phyloP scores from a whole-genome alignment of 2,797 vertebrate species.

The Sebastes flavidus region DNA sequence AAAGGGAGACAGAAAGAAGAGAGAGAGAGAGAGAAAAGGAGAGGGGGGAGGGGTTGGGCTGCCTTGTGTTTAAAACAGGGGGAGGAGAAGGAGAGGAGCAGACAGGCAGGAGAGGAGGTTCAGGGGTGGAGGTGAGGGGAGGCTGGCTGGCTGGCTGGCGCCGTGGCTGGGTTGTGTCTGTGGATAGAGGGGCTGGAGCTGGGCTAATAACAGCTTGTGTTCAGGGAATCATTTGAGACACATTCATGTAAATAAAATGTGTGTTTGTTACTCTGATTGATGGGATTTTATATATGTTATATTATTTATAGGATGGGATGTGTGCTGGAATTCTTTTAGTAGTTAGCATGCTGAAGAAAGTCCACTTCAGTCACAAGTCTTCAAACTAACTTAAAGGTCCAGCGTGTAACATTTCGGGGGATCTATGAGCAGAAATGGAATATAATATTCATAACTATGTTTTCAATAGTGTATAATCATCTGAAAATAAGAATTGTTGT shows the following conservation, averaged over 20 bases:
- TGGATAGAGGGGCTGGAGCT: conserved; percentile 20
- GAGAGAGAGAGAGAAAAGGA: conserved; percentile 26
- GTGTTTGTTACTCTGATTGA: neutral
- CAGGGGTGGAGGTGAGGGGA: conserved; percentile 66
- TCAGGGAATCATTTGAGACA: conserved; percentile 17
- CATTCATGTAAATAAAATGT: conserved; percentile 14
- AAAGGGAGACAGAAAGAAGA: conserved; percentile 59
- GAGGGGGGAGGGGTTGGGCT: conserved; percentile 55
- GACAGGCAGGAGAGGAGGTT: conserved; percentile 61
- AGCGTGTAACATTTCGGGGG: fast-evolving
- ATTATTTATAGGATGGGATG: neutral
- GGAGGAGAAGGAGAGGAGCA: conserved; percentile 51
- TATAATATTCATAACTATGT: too few species aligned
- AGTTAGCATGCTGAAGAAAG: neutral
- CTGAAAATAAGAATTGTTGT: fast-evolving
- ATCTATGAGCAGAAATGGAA: too few species aligned
- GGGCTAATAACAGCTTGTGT: conserved; percentile 39
- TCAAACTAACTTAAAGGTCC: neutral
- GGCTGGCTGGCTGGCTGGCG: conserved; percentile 59
- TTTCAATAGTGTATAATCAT: too few species aligned
- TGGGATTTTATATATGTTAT: neutral
- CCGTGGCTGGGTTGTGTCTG: conserved; percentile 58
- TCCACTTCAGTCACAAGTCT: neutral
- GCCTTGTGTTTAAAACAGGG: conserved; percentile 60
- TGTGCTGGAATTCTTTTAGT: too few species aligned